Percentiles rank a stretch among this genome's conserved stretches.
phyloP scores from a whole-genome alignment of 2,113 vertebrate genomes.

The Ranitomeya imitator region DNA sequence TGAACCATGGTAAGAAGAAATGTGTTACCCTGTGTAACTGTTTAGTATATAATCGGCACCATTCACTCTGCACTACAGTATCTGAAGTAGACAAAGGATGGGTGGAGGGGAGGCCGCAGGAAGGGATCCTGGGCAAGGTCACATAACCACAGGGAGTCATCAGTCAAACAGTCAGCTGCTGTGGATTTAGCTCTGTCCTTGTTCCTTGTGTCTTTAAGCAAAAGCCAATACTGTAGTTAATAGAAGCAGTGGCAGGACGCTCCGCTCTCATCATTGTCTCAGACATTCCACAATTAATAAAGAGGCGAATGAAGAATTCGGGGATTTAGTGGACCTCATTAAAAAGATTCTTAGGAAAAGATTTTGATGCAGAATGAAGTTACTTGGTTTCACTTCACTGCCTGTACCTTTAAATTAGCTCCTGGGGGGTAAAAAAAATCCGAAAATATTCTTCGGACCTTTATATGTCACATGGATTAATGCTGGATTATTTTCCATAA shows the following conservation, averaged over 20 bases:
- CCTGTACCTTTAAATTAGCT: neutral
- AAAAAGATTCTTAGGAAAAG: conserved; percentile 49
- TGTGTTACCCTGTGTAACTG: neutral
- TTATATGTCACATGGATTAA: neutral
- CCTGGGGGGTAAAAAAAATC: neutral
- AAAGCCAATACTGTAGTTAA: conserved; percentile 56
- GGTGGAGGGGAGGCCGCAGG: conserved; percentile 21
- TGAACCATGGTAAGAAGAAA: conserved; percentile 12
- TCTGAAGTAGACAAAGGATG: conserved; percentile 50
- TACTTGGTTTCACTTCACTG: neutral
- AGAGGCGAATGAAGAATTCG: conserved; percentile 40
- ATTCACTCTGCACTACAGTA: conserved; percentile 43
- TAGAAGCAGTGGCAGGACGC: conserved; percentile 45
- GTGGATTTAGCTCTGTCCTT: conserved; percentile 48
- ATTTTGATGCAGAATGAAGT: neutral
- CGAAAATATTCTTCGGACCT: neutral
- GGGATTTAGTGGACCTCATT: conserved; percentile 48
- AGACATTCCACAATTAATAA: conserved; percentile 55
- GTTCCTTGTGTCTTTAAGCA: conserved; percentile 41
- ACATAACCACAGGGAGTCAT: conserved; percentile 55
- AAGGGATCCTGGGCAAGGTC: conserved; percentile 43
- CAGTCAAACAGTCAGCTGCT: conserved; percentile 56
- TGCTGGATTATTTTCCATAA: neutral
- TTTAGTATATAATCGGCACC: conserved; percentile 4
- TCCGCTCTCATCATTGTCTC: conserved; percentile 51